Evolutionary conservation across 1,140 invertebrate genomes (phyloP), one percentile per base, ranked within the genome.

Genomic region (Ridgeia piscesae): DNA sequence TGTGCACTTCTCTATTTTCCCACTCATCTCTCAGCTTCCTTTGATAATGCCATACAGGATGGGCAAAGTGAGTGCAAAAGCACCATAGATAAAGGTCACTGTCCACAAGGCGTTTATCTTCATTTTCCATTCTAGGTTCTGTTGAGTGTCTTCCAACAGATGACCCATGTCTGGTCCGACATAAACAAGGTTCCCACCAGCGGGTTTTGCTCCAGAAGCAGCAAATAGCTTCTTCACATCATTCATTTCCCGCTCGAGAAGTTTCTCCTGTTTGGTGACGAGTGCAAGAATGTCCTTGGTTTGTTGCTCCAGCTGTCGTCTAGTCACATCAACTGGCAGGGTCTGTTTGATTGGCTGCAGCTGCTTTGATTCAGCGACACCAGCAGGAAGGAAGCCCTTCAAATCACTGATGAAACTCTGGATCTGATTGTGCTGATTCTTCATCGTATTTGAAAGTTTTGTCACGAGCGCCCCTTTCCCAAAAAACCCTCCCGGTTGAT

Each of bases 91-190:
- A 35, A 94, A 91, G 27, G 95, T 94, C 6, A 94, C 94, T 9
- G 95, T 94, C 34, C 93, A 94, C 33, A 95, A 93, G 17, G 95
- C 94, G 92, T 95, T 95, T 27, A 94, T 93, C 92, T 95, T 95
- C 89, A 95, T 94, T 92, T 94, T 95, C 92, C 94, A 94, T 89
- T 95, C 95, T n/a, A 96, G 42, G 90, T 95, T 95, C 35, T 94
- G 88, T 92, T 95, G 94, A 0, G 94, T 94, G 31, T 94, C 91
- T 91, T 94, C 93, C 34, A 96, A 91, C 91, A 95, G 93, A 1
- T 92, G 89, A 91, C 94, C 92, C 35, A 96, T 91, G 89, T 96
- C 94, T 6, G 94, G 94, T 35, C 95, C 95, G 92, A 96, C 93
- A 94, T 96, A 96, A 11, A 96, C 94, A 58, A 95, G 42, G 11